Conservation (phyloP, 1,140 invertebrate species). For the Calephelis virginiensis region DNA sequence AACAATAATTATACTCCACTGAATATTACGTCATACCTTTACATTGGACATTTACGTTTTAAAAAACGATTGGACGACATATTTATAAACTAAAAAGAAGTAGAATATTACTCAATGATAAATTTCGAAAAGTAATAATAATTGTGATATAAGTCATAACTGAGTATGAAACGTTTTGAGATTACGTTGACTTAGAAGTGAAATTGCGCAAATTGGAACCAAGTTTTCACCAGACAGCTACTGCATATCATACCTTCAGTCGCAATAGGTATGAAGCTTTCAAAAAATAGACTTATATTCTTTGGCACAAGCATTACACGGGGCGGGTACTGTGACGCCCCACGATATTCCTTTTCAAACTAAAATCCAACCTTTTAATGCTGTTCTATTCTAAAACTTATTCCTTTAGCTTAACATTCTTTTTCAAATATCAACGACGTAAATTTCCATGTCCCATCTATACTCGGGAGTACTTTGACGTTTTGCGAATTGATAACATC, state of each 20-base stretch:
- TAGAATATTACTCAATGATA: too few species aligned
- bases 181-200: too few species aligned
- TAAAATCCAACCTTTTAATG: slow-evolving; percentile 20
- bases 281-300: neutral
- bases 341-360: slow-evolving; percentile 33
- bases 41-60: too few species aligned
- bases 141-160: too few species aligned
- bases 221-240: too few species aligned
- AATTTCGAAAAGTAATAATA: too few species aligned
- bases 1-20: too few species aligned
- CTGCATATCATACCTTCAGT: neutral
- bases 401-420: slow-evolving; percentile 4
- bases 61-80: too few species aligned
- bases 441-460: slow-evolving; percentile 21
- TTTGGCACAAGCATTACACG: slow-evolving; percentile 22
- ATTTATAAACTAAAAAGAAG: too few species aligned
- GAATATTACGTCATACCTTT: too few species aligned
- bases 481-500: slow-evolving; percentile 41
- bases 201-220: too few species aligned
- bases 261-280: neutral
- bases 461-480: slow-evolving; percentile 29
- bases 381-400: neutral
- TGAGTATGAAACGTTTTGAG: too few species aligned
- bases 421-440: slow-evolving; percentile 1
- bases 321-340: slow-evolving; percentile 28